These are phyloP conservation scores for Lepus townsendii DNA, from an alignment of 2,797 vertebrate genomes.

Conservation along the genomic window DNA sequence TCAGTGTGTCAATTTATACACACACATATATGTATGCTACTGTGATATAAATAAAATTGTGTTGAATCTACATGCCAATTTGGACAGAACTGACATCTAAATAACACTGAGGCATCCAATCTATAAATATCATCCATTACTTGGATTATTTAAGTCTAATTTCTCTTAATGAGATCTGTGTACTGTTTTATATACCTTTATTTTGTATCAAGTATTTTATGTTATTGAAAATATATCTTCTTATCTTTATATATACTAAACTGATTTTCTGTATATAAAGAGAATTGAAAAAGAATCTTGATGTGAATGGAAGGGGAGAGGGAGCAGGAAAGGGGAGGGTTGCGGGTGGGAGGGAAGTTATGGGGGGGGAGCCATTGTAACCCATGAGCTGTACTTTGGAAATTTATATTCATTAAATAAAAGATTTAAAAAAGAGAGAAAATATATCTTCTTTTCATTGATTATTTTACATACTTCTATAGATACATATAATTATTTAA, in stretches of 20 bases:
- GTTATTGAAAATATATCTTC: neutral
- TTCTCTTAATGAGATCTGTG: neutral
- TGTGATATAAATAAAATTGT: neutral
- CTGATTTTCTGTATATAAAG: too few species aligned
- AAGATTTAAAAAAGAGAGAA: too few species aligned
- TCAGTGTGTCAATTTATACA: neutral
- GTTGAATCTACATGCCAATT: neutral
- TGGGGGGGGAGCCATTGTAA: too few species aligned
- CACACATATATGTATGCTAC: neutral
- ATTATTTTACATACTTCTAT: neutral
- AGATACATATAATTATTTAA: neutral
- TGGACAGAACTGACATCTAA: neutral
- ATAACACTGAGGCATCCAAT: neutral
- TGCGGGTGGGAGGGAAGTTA: too few species aligned
- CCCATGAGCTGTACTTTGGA: too few species aligned
- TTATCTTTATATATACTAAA: too few species aligned
- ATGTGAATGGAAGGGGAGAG: too few species aligned
- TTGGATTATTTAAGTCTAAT: neutral
- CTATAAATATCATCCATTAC: neutral
- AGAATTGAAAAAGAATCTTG: too few species aligned
- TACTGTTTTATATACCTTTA: neutral
- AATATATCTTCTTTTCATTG: neutral
- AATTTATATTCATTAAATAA: too few species aligned
- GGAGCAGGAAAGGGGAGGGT: too few species aligned
- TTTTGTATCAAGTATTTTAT: neutral